Evolutionary conservation across 2,113 vertebrate genomes (phyloP), one percentile per base, ranked within the genome.

Genomic region (Osmerus mordax): DNA sequence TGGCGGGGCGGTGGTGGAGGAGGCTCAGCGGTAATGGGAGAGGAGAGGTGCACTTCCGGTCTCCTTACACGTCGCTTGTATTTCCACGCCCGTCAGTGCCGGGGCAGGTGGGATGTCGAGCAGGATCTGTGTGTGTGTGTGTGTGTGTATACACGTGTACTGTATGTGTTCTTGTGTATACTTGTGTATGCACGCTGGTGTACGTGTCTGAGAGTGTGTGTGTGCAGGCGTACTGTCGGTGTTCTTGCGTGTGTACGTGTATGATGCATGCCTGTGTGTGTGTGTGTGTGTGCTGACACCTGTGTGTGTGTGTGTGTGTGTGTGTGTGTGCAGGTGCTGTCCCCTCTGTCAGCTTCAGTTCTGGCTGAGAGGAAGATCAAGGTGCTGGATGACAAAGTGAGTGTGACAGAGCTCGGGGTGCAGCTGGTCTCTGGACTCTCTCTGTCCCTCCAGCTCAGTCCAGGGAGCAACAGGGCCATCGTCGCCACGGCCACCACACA

Each of bases 301-400:
- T n/a, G 21, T 68, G 66, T 54, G 14, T 79, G 36, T 79, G 55
- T 75, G 25, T 77, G 28, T 59, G 54, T 36, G n/a, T 28, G 69
- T 69, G 52, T 55, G 52, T 56, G 54, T 21, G 28, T 1, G 12
- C 90, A 99, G 97, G 96, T 98, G 81, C 74, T 96, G 83, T 99
- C 96, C 71, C 97, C 97, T 4, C 84, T 99, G 59, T 97, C 96
- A 0, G 94, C 97, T 72, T 90, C 91, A 25, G 95, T 98, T 88
- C 88, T 99, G 91, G 97, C 93, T 13, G 96, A 99, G 90, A 95
- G 94, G 90, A 95, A 91, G 0, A 91, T 99, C 77, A 94, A 91
- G 0, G 97, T 99, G 75, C 69, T 95, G 58, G 97, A 99, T 71
- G 97, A 99, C 84, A 98, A 94, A 86, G 97, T 99, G 82, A 94